Base-by-base conservation (phyloP, 2,888 invertebrate species). In the Graphium colonna region DNA sequence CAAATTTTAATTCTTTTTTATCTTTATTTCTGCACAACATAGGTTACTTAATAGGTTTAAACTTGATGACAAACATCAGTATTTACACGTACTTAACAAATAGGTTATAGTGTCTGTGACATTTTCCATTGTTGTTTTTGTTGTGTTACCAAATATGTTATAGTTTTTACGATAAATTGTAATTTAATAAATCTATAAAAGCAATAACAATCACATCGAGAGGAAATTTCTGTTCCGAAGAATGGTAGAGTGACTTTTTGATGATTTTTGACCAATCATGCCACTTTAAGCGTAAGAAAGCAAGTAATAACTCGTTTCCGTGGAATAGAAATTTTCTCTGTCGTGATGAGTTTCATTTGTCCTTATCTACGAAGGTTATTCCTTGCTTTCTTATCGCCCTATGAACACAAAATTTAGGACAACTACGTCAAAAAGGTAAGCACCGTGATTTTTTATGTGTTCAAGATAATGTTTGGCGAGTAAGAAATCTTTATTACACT, bases 281-380 rank as follows among this genome's bases (percentile, higher is more conserved):
- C 60, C 15, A 15, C 51, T 64, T 62, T 57, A 45, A 55, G 33
- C 15, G 67, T 83, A 77, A 78, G 89, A 84, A 88, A 89, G 89
- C 89, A 88, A 87, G 85, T 62, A 79, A 81, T 82, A 73, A 69
- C 49, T 58, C 56, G 48, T 60, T 61, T 64, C 55, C 59, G 82
- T 82, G 84, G 88, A 87, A 90, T 89, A 83, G 90, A 90, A 89
- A 88, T 90, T 90, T 89, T 90, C 88, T 86, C 87, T 76, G 71
- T 61, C 69, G 83, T 87, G 82, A 78, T 82, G 73, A 61, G 73
- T 79, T 82, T 74, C 75, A 68, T 71, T 70, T 63, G 62, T 54
- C 63, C 64, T 68, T 63, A 69, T 63, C 56, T 64, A 55, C 65
- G 56, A 63, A 70, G 67, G 67, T 81, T 82, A 82, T 84, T 83